Base-by-base conservation (phyloP, 2,888 invertebrate species). In the Entomobrya proxima region DNA sequence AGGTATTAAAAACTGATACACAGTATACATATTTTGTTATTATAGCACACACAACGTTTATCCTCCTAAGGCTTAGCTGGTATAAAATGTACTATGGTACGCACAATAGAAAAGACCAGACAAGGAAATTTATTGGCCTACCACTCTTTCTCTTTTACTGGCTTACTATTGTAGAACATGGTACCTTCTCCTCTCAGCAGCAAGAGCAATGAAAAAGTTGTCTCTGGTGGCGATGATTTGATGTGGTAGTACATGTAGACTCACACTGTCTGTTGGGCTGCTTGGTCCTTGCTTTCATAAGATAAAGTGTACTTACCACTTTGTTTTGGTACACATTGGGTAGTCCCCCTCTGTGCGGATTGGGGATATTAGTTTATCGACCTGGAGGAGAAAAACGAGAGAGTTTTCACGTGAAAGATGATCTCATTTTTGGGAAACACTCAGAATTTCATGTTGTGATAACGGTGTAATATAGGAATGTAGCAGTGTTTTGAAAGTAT, bases 41-140 rank as follows among this genome's bases (percentile, higher is more conserved):
- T 52, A 21, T 2, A 52, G 21, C 3, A n/a, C n/a, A n/a, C n/a
- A n/a, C n/a, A 11, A 27, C 55, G 27, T 55, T 55, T 55, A 55
- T 55, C 55, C 27, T 55, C 27, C 11, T 47, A 3, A 27, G 55
- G 27, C 55, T 15, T 27, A 55, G 27, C n/a, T 27, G 6, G 55
- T 1, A 18, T 2, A n/a, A n/a, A n/a, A n/a, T n/a, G 15, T 21
- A 9, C 47, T 11, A 11, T 58, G 18, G 37, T 37, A 64, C 64
- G 64, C 64, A 64, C 64, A 64, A 64, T 64, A 37, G 9, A 72
- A 44, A 6, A 27, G n/a, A 47, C 32, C 61, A 52, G 58, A 61
- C 77, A 61, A 44, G 55, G 30, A 50, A 77, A 77, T 77, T 77
- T 77, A 77, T 77, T 76, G 76, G 76, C 24, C 35, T 76, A 47